phyloP scores from a whole-genome alignment of 1,140 invertebrate genomes.

The Drosophila eugracilis region DNA sequence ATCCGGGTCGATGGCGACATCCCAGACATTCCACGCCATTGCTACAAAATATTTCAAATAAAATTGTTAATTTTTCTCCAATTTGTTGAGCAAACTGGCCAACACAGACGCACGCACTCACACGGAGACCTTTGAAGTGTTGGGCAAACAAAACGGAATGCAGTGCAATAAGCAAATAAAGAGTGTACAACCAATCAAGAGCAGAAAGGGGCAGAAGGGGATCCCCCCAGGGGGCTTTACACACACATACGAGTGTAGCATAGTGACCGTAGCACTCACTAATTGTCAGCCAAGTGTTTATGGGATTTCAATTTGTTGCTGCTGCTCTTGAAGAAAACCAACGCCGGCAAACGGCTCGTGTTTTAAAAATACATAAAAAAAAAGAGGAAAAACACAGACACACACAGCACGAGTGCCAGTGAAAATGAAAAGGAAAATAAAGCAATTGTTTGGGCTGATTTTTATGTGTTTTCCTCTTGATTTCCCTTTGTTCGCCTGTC shows the following conservation, averaged over 20 bases:
- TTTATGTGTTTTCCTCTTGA: constrained; percentile 40
- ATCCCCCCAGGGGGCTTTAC: too few relatives aligned
- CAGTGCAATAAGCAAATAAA: constrained; percentile 53
- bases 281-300: constrained; percentile 75
- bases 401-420: constrained; percentile 30
- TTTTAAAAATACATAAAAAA: constrained; percentile 69
- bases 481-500: constrained; percentile 41
- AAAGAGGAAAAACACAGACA: constrained; percentile 26
- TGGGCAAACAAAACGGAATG: constrained; percentile 52
- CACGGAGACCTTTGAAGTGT: constrained; percentile 29
- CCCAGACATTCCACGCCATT: neutral
- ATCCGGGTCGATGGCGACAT: constrained; percentile 27
- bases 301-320: constrained; percentile 65
- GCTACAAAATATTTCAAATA: constrained; percentile 37
- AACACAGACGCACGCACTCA: neutral
- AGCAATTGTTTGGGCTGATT: constrained; percentile 41
- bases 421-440: constrained; percentile 10
- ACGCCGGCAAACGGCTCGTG: constrained; percentile 32
- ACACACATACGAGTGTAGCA: constrained; percentile 3
- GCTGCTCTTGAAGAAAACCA: constrained; percentile 29
- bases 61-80: constrained; percentile 48
- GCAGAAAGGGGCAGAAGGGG: neutral
- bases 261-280: constrained; percentile 61
- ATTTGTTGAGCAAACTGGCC: constrained; percentile 26
- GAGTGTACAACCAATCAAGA: constrained; percentile 26